These are phyloP conservation scores for Varroa destructor DNA, from an alignment of 1,140 invertebrate species.

Conservation along the genomic window DNA sequence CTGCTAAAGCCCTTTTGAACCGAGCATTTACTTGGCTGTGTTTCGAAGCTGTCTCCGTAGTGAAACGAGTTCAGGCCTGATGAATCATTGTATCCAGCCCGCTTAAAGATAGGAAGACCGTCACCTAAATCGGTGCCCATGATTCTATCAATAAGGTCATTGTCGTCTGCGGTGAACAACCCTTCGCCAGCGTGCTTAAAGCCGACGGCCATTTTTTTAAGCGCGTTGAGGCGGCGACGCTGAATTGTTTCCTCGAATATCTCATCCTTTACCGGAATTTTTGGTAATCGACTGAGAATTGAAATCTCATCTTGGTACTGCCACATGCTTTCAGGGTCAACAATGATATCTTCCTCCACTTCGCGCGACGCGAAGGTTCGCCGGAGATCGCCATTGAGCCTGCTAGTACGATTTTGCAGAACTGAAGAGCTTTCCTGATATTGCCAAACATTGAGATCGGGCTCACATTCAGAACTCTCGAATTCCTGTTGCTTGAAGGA, in stretches of 20 bases:
- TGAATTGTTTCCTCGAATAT: slow-evolving; percentile 3
- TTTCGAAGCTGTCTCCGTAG: background rate
- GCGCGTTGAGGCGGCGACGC: slow-evolving; percentile 2
- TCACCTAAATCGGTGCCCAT: slow-evolving; percentile 19
- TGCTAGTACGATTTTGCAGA: background rate
- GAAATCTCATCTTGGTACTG: slow-evolving; percentile 11
- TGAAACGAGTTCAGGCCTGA: background rate
- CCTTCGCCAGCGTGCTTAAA: background rate
- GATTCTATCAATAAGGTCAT: slow-evolving; percentile 8
- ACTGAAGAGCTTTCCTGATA: slow-evolving; percentile 1
- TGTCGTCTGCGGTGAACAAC: background rate
- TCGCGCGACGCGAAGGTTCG: background rate
- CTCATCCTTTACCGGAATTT: background rate
- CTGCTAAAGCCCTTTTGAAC: background rate
- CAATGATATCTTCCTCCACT: slow-evolving; percentile 1
- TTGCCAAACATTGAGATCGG: slow-evolving; percentile 8
- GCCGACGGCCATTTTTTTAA: background rate
- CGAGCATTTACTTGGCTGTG: background rate
- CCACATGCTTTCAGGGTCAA: slow-evolving; percentile 8
- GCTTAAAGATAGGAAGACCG: background rate
- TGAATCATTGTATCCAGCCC: background rate
- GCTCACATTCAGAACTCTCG: no score
- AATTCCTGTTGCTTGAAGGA: background rate
- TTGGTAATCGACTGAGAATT: background rate
- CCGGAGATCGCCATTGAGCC: background rate